Evolutionary conservation across 1,140 invertebrate genomes (phyloP), one percentile per base, ranked within the genome.

Genomic region (Latrodectus geometricus): DNA sequence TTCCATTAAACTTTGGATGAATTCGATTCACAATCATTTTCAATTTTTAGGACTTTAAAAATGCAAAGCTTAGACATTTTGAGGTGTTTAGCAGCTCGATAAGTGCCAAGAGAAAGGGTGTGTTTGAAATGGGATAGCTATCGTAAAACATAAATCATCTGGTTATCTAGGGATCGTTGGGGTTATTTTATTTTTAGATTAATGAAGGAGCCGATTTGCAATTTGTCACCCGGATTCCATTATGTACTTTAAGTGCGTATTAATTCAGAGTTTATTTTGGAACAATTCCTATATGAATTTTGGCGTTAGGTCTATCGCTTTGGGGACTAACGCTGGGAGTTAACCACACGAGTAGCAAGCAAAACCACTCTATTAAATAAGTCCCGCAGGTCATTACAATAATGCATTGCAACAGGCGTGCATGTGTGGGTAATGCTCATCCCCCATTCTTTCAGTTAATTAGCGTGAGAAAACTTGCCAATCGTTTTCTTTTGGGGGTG

Each of bases 301-400:
- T 17, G 56, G 52, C 74, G 50, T 15, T 65, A 48, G 49, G 20
- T 14, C 23, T 61, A 48, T 8, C 21, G n/a, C 83, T 77, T 74
- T 15, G 3, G 77, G 76, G 85, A 65, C 15, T n/a, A 70, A 72
- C 50, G 69, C 78, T 52, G 54, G 49, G 50, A 86, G 73, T 52
- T 82, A 73, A 80, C 52, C 82, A 84, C 73, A 56, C 56, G 74
- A 72, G 75, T 76, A 78, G 80, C 85, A 87, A 78, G 69, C 68
- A 87, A 87, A 87, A 79, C 85, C 85, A 87, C 85, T 87, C 85
- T 87, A 79, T 74, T 79, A 48, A 74, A 87, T 87, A 72, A 87
- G 74, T 86, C 82, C 73, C 82, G 48, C 11, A 66, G 56, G 82
- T 86, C 75, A 86, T 86, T 86, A 86, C 20, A 52, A 78, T 86